Evolutionary conservation across 2,888 invertebrate species (phyloP), one percentile per base, ranked within the genome.

Genomic region (Lydus trimaculatus): DNA sequence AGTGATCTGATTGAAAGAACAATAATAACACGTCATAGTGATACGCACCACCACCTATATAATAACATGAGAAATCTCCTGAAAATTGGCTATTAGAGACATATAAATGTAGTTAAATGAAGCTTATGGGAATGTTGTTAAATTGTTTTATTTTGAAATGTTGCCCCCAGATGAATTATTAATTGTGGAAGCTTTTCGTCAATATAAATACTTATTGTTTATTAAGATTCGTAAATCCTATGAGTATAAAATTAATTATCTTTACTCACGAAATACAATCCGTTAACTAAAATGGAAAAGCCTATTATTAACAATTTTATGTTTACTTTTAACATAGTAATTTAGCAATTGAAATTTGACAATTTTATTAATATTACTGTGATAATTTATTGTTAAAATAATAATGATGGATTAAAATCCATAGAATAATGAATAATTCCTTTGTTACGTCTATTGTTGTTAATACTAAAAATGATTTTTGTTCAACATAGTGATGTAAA

Each of bases 401-500:
- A 28, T 4, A 28, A 28, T 28, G 4, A 28, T 28, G 28, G 4
- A 28, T 28, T 28, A n/a, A n/a, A n/a, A n/a, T n/a, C n/a, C n/a
- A n/a, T n/a, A 4, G 28, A 28, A 28, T 28, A 28, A 4, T 3
- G 15, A 11, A 33, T 33, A 3, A 33, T 33, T 7, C 7, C 8
- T 11, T 33, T 33, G 33, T 33, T 33, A 36, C 15, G 36, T 36
- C 13, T n/a, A 36, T 36, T 36, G 15, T 36, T 36, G 36, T 36
- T 36, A 48, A 20, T 48, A 20, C 0, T 20, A 20, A 48, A 48
- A 9, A 20, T 65, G 73, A 76, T 76, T 76, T 76, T 75, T 77
- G 75, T 73, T n/a, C 6, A 43, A 69, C 72, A 72, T 75, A 71
- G 75, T 66, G 73, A 76, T 76, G 77, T 74, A 78, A 77, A 78